Conservation (phyloP, 2,797 vertebrate genomes). For the Cyclura pinguis region DNA sequence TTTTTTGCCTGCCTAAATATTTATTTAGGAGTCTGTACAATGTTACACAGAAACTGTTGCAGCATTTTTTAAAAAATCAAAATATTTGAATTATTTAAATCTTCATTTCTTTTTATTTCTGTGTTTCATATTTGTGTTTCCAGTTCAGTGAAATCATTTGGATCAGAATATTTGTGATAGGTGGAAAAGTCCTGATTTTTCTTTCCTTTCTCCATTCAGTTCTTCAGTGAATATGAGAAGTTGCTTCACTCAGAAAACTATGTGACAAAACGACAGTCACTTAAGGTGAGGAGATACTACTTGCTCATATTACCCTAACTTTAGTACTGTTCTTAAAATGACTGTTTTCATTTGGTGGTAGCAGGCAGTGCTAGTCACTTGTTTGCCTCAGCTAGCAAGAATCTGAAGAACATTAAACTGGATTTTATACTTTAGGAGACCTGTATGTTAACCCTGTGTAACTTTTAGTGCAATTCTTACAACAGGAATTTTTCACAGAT, state of each 20-base stretch:
- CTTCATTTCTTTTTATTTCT: not conserved
- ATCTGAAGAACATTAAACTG: not conserved
- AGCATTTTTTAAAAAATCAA: not conserved
- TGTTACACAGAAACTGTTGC: not conserved
- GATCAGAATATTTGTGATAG: not conserved
- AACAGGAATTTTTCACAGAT: not conserved
- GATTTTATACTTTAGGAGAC: not conserved
- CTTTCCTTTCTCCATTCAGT: slow-evolving; percentile 81
- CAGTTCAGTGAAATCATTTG: slow-evolving; percentile 11
- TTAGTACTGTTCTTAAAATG: not conserved
- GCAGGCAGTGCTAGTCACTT: not conserved
- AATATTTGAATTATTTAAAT: not conserved
- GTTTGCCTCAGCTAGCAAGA: not conserved
- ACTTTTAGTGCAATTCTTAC: not conserved
- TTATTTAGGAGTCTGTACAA: not conserved
- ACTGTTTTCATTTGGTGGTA: not conserved
- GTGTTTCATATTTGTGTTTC: slow-evolving; percentile 31
- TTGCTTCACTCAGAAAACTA: slow-evolving; percentile 98
- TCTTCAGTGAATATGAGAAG: slow-evolving; percentile 98
- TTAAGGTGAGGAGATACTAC: slow-evolving; percentile 85
- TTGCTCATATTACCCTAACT: slow-evolving; percentile 12
- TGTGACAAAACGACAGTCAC: slow-evolving; percentile 96
- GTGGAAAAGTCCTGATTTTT: slow-evolving; percentile 40
- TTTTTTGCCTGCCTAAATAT: not conserved
- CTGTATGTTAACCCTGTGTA: not conserved